Percentiles rank a stretch among this genome's conserved stretches.
These are phyloP conservation scores for Pantherophis alleghaniensis DNA, from an alignment of 2,797 vertebrate species.

Conservation along the genomic window DNA sequence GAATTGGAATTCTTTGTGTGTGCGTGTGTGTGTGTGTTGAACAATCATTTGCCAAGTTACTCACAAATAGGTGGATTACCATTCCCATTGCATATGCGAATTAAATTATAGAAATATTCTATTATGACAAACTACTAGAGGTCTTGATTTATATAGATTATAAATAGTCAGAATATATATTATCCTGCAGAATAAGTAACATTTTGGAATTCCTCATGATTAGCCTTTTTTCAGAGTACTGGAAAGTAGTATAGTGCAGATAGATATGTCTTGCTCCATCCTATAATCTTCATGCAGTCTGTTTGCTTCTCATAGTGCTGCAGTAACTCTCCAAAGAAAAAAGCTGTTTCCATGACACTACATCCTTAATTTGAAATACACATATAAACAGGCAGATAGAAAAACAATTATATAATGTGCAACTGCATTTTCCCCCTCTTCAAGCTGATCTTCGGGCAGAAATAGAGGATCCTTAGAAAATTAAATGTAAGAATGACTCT, in stretches of 20 bases:
- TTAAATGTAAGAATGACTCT: slow-evolving; percentile 40
- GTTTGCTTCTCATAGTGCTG: slow-evolving; percentile 56
- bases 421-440: slow-evolving; percentile 38
- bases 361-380: slow-evolving; percentile 72
- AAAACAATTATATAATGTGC: slow-evolving; percentile 63
- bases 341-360: slow-evolving; percentile 78
- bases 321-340: slow-evolving; percentile 74
- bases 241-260: slow-evolving; percentile 11
- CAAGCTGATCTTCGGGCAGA: slow-evolving; percentile 45
- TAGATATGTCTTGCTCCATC: slow-evolving; percentile 10
- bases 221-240: slow-evolving; percentile 37
- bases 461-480: slow-evolving; percentile 23
- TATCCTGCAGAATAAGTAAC: slow-evolving; percentile 34
- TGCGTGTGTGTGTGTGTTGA: neutral
- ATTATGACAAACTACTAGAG: slow-evolving; percentile 22
- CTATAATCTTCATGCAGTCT: slow-evolving; percentile 24
- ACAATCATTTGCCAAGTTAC: neutral
- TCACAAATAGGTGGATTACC: neutral
- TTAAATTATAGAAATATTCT: neutral
- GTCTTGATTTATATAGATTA: neutral
- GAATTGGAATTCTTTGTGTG: neutral
- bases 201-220: neutral
- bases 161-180: neutral
- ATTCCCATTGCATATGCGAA: neutral
- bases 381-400: slow-evolving; percentile 60